Evolutionary conservation across 2,888 invertebrate genomes (phyloP), one percentile per base, ranked within the genome.

Genomic region (Xestobium rufovillosum): DNA sequence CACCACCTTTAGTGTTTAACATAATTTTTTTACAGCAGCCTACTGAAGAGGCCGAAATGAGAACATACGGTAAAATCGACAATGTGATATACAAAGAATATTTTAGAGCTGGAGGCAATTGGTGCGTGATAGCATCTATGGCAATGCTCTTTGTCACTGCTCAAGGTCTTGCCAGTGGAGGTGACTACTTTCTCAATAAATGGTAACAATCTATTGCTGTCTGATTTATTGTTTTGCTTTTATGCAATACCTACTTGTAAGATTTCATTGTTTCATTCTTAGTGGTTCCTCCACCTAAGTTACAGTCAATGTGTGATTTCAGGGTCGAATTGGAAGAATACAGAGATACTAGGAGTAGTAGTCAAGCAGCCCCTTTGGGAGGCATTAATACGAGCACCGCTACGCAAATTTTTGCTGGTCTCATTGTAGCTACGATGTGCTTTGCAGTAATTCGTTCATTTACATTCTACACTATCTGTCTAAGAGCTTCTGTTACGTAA

Each of bases 401-500:
- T 41, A 61, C 71, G 26, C 57, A 60, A 31, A 55, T 70, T 6
- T 73, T 68, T 48, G 56, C 57, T 2, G 55, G 39, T 1, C 33
- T 72, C 8, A 71, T 68, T 2, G 37, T 57, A 0, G 40, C 56
- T 2, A 68, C 70, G 8, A 56, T 71, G 12, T 13, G 64, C 2
- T 35, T 69, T 2, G 66, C 70, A 0, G 37, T 72, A 2, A 13
- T 55, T 1, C 62, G 73, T 44, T 70, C 71, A 2, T 58, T 65
- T 26, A 43, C 65, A 2, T 78, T 77, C 53, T 79, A 77, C 52
- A 52, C 59, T 6, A 59, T 82, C 44, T 87, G 87, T 49, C 72
- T 78, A 63, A 63, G 63, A 17, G 72, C 80, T 0, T 79, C 81
- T 0, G 67, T 67, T 36, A 63, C 52, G 57, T 61, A 52, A 23